Conservation (phyloP, 2,797 vertebrate species). For the Fundulus diaphanus region DNA sequence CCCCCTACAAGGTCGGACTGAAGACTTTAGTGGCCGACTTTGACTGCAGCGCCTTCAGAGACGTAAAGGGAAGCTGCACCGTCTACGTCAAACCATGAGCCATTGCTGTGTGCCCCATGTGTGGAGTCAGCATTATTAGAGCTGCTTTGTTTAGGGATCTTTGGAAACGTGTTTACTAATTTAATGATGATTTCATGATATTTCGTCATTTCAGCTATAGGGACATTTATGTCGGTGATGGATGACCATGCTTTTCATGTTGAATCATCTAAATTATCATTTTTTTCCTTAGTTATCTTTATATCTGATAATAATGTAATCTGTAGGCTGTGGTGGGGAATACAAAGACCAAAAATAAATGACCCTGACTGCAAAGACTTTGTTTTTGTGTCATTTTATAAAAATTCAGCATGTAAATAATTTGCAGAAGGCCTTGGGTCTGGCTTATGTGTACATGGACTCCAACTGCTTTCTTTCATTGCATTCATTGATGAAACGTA, state of each 20-base stretch:
- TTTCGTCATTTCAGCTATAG: neutral
- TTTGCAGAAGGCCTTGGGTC: too few relatives aligned
- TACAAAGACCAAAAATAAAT: neutral
- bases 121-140: neutral
- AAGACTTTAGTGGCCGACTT: conserved; percentile 14
- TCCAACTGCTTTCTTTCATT: too few relatives aligned
- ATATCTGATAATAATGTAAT: neutral
- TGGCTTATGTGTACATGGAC: too few relatives aligned
- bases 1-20: conserved; percentile 11
- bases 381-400: neutral
- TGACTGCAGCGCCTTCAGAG: conserved; percentile 30
- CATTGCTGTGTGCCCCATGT: neutral
- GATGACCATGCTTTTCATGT: neutral
- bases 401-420: too few relatives aligned
- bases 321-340: neutral
- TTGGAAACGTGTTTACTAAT: neutral
- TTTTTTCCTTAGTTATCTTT: neutral
- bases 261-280: neutral
- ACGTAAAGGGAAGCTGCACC: neutral
- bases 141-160: neutral
- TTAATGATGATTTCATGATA: neutral
- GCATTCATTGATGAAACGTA: too few relatives aligned
- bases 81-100: conserved; percentile 4
- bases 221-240: neutral
- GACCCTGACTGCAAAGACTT: neutral